Evolutionary conservation across 2,888 invertebrate species (phyloP).

Genomic region (Drosophila mayaguana): DNA sequence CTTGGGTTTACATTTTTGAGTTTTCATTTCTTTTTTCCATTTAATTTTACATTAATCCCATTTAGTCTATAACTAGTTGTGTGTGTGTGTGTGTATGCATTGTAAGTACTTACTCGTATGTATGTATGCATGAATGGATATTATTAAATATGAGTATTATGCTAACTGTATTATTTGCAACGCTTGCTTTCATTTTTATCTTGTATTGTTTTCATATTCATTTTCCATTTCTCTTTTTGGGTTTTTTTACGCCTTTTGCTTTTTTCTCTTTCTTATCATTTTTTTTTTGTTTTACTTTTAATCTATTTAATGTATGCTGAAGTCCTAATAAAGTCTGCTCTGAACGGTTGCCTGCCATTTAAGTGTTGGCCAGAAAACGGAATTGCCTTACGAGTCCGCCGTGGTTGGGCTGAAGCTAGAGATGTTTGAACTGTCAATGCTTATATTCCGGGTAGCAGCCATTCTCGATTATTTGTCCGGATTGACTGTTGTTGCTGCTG

Average conservation of each 20-base stretch:
- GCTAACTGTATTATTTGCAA: constrained; percentile 19
- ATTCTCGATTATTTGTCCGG: constrained; percentile 87
- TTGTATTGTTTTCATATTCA: neutral
- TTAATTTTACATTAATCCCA: constrained; percentile 43
- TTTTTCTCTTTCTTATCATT: neutral
- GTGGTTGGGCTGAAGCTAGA: constrained; percentile 24
- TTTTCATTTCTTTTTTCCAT: neutral
- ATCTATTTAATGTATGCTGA: constrained; percentile 15
- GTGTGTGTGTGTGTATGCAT: constrained; percentile 14
- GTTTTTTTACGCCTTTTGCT: neutral
- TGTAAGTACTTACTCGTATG: constrained; percentile 26
- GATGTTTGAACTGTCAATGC: constrained; percentile 87
- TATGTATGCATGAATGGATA: constrained; percentile 36
- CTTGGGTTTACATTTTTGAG: constrained; percentile 5
- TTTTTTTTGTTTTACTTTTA: neutral
- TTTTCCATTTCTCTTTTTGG: neutral
- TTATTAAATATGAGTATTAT: constrained; percentile 32
- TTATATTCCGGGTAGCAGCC: constrained; percentile 91
- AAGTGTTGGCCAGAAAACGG: constrained; percentile 19
- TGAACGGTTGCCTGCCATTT: constrained; percentile 38
- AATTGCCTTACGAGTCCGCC: neutral
- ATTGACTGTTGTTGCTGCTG: constrained; percentile 85
- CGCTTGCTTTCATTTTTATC: neutral
- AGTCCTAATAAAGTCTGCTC: constrained; percentile 23
- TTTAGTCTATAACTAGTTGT: constrained; percentile 23